These are phyloP conservation scores for Bellardia pandia DNA, from an alignment of 2,888 invertebrate species.

Conservation along the genomic window DNA sequence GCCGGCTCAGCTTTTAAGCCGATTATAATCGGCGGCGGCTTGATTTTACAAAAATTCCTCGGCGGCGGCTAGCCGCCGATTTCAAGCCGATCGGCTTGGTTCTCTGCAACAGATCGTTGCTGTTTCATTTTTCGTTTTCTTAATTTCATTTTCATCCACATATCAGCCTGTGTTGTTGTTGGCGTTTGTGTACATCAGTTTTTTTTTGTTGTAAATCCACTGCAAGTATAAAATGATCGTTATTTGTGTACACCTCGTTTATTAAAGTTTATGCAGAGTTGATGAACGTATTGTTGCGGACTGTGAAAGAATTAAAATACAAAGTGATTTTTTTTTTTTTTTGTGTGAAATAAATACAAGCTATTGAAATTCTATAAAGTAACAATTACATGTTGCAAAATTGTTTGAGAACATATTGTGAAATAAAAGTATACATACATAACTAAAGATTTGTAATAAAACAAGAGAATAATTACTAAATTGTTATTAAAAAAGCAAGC, in stretches of 20 bases:
- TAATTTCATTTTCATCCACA: constrained; percentile 50
- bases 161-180: constrained; percentile 21
- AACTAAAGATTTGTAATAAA: background rate
- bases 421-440: background rate
- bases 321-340: constrained; percentile 14
- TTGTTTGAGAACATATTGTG: background rate
- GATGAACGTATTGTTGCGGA: constrained; percentile 42
- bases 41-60: no score
- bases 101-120: background rate
- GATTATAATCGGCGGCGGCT: no score
- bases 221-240: constrained; percentile 65
- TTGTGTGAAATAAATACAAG: constrained; percentile 8
- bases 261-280: constrained; percentile 63
- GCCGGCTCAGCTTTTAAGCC: no score
- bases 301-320: constrained; percentile 19
- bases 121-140: constrained; percentile 6
- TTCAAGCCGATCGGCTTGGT: no score
- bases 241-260: constrained; percentile 59
- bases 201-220: constrained; percentile 47
- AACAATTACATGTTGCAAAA: background rate
- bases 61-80: no score
- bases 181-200: constrained; percentile 34
- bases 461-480: background rate
- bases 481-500: background rate
- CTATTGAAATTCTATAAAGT: background rate